These are phyloP conservation scores for Cyanoliseus patagonus DNA, from an alignment of 2,113 vertebrate genomes.

Conservation along the genomic window DNA sequence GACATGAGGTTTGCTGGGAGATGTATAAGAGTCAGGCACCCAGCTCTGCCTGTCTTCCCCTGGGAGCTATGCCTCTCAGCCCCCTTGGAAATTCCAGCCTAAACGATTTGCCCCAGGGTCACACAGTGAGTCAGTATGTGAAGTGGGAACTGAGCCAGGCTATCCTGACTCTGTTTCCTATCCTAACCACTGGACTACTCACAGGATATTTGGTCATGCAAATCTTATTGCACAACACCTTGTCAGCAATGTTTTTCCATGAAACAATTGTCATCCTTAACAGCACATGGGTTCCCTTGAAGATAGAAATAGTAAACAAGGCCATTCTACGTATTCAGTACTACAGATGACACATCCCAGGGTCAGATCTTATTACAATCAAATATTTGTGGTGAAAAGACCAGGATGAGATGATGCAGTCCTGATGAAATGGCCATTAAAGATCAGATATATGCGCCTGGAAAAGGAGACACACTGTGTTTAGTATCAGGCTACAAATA, in stretches of 20 bases:
- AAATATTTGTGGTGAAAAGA: slow-evolving; percentile 48
- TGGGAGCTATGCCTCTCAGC: not conserved
- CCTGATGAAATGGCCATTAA: slow-evolving; percentile 55
- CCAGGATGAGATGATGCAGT: slow-evolving; percentile 55
- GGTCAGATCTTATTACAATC: slow-evolving; percentile 32
- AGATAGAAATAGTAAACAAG: slow-evolving; percentile 7
- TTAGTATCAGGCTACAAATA: slow-evolving; percentile 37
- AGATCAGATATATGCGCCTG: slow-evolving; percentile 65
- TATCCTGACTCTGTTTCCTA: slow-evolving; percentile 47
- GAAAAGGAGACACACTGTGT: slow-evolving; percentile 49
- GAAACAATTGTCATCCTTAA: slow-evolving; percentile 1
- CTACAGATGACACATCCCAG: slow-evolving; percentile 2
- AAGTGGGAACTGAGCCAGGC: slow-evolving; percentile 47
- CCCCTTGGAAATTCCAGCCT: slow-evolving; percentile 45
- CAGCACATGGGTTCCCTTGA: not conserved
- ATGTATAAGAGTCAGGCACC: not conserved
- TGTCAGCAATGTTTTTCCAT: slow-evolving; percentile 35
- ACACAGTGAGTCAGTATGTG: slow-evolving; percentile 36
- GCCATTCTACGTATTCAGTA: not conserved
- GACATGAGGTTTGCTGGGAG: not conserved
- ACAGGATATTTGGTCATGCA: slow-evolving; percentile 64
- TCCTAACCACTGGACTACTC: slow-evolving; percentile 50
- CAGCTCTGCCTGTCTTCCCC: not conserved
- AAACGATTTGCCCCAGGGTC: slow-evolving; percentile 43
- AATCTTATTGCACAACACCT: slow-evolving; percentile 46